These are phyloP conservation scores for Phylloscopus trochiloides DNA, from an alignment of 2,113 vertebrate species.

Conservation along the genomic window DNA sequence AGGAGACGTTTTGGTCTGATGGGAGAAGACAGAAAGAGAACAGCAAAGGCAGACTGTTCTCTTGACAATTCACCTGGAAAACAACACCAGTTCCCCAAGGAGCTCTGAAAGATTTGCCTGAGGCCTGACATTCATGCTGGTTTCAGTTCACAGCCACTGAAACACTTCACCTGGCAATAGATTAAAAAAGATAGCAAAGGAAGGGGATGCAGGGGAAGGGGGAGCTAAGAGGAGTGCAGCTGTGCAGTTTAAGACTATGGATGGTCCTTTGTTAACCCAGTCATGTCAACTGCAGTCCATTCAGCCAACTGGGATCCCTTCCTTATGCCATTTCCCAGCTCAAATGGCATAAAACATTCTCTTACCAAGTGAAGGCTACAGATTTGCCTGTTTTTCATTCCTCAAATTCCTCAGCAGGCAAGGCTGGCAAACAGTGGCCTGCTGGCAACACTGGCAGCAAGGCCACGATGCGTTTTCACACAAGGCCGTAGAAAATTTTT, in stretches of 20 bases:
- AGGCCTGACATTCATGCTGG: background rate
- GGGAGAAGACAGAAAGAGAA: background rate
- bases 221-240: background rate
- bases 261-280: background rate
- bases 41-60: background rate
- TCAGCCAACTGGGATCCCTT: background rate
- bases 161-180: background rate
- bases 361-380: background rate
- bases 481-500: background rate
- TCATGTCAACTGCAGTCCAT: background rate
- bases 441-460: background rate
- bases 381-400: background rate
- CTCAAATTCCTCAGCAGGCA: background rate
- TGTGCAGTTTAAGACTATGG: background rate
- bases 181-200: background rate
- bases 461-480: rapidly evolving
- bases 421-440: background rate
- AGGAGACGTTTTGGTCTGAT: background rate
- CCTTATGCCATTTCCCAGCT: background rate
- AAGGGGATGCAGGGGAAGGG: background rate
- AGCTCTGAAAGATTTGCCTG: background rate
- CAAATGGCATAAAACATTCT: background rate
- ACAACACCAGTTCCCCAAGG: background rate
- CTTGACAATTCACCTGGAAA: background rate
- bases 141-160: background rate